These are phyloP conservation scores for Microchrysa polita DNA, from an alignment of 2,888 invertebrate genomes.

Conservation along the genomic window DNA sequence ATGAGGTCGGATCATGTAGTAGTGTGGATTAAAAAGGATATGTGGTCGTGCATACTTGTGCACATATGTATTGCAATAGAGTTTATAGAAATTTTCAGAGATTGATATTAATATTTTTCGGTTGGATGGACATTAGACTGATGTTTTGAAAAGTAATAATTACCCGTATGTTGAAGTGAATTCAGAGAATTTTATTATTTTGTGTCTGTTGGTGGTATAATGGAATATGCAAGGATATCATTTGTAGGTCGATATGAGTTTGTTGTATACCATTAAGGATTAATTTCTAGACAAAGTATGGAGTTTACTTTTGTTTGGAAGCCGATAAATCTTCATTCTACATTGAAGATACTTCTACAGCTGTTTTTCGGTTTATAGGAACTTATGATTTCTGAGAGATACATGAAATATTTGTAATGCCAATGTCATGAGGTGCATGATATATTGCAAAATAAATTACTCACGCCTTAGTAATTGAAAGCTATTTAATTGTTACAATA, in stretches of 20 bases:
- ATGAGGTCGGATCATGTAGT: constrained; percentile 55
- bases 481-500: no score
- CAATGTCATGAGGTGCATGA: no score
- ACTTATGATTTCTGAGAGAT: no score
- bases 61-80: constrained; percentile 3
- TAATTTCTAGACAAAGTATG: no score
- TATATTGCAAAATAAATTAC: no score
- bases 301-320: no score
- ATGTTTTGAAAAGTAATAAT: constrained; percentile 5
- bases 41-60: constrained; percentile 11
- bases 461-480: no score
- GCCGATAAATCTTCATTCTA: no score
- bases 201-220: not conserved
- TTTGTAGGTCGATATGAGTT: not conserved
- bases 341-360: no score
- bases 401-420: no score
- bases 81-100: not conserved
- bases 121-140: constrained; percentile 21
- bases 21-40: constrained; percentile 47
- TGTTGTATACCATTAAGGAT: no score
- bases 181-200: not conserved
- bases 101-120: constrained; percentile 14
- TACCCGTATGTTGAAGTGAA: not conserved
- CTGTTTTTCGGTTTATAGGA: no score
- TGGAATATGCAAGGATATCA: not conserved